Conservation (phyloP, 2,797 vertebrate species). For the Gallinago solitaria region DNA sequence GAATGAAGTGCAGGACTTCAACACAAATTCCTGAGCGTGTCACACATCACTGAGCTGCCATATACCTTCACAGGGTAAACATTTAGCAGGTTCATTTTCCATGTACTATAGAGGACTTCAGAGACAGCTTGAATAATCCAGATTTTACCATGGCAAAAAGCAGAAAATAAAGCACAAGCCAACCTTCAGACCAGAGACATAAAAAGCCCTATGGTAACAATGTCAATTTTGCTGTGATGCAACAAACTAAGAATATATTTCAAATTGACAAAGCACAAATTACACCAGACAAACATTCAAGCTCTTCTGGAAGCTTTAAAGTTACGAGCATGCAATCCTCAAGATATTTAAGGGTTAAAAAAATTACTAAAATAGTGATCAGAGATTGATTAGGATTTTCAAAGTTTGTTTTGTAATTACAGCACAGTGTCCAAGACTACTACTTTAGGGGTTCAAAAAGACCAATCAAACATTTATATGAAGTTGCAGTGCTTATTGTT, state of each 20-base stretch:
- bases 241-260: background rate
- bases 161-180: background rate
- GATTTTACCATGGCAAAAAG: background rate
- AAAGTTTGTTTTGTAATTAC: background rate
- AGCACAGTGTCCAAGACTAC: background rate
- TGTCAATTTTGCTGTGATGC: background rate
- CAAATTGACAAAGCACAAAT: background rate
- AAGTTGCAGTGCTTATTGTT: background rate
- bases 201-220: accelerated
- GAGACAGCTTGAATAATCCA: background rate
- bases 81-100: background rate
- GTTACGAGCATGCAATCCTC: background rate
- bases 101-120: accelerated
- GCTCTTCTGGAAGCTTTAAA: background rate
- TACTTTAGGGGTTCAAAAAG: background rate
- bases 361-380: background rate
- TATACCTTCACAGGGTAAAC: background rate
- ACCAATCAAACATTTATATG: background rate
- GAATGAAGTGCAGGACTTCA: background rate
- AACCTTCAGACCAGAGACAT: background rate
- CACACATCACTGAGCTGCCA: background rate
- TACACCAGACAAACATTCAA: background rate
- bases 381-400: background rate
- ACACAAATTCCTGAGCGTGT: background rate
- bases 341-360: background rate